phyloP scores from a whole-genome alignment of 1,140 invertebrate species.

The Oryzaephilus surinamensis region DNA sequence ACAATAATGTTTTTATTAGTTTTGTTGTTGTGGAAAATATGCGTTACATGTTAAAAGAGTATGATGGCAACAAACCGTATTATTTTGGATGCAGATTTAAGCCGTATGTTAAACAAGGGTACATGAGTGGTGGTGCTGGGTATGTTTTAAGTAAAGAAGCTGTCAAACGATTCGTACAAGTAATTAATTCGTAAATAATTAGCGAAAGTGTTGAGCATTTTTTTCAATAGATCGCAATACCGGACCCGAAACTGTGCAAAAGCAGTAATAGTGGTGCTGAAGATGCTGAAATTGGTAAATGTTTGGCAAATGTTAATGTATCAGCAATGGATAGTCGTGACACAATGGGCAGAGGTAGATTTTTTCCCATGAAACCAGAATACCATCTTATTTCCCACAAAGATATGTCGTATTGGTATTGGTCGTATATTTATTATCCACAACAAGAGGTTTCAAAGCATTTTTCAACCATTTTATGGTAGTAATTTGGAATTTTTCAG shows the following conservation, averaged over 20 bases:
- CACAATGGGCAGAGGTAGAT: constrained; percentile 69
- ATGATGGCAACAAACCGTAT: constrained; percentile 58
- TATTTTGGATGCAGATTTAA: constrained; percentile 89
- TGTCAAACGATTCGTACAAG: constrained; percentile 61
- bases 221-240: constrained; percentile 51
- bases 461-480: background rate
- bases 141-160: constrained; percentile 83
- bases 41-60: constrained; percentile 70
- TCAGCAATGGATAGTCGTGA: constrained; percentile 80
- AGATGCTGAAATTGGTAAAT: constrained; percentile 91
- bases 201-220: too few species aligned
- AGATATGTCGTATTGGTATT: constrained; percentile 83
- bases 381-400: constrained; percentile 82
- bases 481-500: constrained; percentile 40
- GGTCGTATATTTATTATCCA: constrained; percentile 89
- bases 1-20: too few species aligned
- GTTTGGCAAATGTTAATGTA: constrained; percentile 78
- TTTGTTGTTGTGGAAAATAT: constrained; percentile 87
- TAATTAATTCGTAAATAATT: too few species aligned
- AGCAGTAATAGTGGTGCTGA: constrained; percentile 69
- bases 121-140: constrained; percentile 90
- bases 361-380: constrained; percentile 88
- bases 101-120: constrained; percentile 78
- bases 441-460: constrained; percentile 57
- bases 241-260: constrained; percentile 60